Conservation (phyloP, 2,797 vertebrate species). For the Hemibagrus guttatus region DNA sequence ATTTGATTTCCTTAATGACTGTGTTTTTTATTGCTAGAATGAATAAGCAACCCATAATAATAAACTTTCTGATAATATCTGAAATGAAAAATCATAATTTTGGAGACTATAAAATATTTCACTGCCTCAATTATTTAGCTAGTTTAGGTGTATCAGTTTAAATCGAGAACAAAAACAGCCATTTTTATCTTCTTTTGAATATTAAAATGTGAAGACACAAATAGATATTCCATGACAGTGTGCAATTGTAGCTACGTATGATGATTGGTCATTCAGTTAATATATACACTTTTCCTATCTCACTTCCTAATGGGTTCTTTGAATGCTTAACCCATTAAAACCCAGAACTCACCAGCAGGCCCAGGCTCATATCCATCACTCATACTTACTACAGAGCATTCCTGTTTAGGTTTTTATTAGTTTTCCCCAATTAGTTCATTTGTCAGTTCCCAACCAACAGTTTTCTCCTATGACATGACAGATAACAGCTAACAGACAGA, state of each 20-base stretch:
- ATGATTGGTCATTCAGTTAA: background rate
- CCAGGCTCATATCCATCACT: background rate
- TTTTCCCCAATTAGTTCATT: background rate
- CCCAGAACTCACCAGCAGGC: background rate
- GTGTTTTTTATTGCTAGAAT: background rate
- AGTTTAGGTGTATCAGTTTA: background rate
- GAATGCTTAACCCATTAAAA: background rate
- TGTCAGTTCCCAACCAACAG: background rate
- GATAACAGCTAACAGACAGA: background rate
- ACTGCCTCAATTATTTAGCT: background rate
- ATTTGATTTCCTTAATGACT: constrained; percentile 2
- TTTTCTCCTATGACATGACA: background rate
- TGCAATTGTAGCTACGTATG: background rate
- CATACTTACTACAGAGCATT: background rate
- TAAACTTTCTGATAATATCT: background rate
- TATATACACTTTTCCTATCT: background rate
- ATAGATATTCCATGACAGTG: background rate
- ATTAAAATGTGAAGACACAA: background rate
- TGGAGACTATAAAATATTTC: background rate
- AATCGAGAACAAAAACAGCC: background rate
- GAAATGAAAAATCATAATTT: background rate
- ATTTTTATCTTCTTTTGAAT: background rate
- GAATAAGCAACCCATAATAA: background rate
- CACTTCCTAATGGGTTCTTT: background rate
- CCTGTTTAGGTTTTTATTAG: background rate